Evolutionary conservation across 2,888 invertebrate species (phyloP).

Genomic region (Muscina levida): DNA sequence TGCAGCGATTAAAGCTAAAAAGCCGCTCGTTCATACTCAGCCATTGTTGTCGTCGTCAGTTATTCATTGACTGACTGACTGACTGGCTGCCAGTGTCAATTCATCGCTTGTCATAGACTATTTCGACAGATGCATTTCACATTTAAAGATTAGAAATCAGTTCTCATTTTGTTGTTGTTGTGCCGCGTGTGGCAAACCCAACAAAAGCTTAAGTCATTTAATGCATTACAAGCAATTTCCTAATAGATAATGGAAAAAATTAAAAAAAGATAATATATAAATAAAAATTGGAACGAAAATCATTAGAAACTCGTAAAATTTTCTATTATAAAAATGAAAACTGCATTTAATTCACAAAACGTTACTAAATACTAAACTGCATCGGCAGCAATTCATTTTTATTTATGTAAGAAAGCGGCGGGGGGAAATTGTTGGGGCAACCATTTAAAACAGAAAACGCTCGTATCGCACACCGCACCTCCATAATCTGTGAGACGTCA

Average conservation of each 20-base stretch:
- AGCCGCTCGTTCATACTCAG: neutral
- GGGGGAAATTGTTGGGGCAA: too few species aligned
- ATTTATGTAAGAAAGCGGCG: too few species aligned
- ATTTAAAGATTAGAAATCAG: slow-evolving; percentile 23
- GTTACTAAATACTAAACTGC: neutral
- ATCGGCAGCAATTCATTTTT: too few species aligned
- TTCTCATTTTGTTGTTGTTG: too few species aligned
- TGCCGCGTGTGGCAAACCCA: neutral
- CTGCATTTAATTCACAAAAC: neutral
- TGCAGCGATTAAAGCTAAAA: slow-evolving; percentile 4
- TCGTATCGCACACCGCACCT: slow-evolving; percentile 26
- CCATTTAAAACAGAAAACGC: neutral
- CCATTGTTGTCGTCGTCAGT: too few species aligned
- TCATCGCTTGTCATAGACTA: slow-evolving; percentile 47
- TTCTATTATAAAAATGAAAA: neutral
- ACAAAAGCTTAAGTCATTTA: neutral
- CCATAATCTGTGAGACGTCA: slow-evolving; percentile 56
- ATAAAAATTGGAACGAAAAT: neutral
- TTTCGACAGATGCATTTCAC: slow-evolving; percentile 46
- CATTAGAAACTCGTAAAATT: neutral
- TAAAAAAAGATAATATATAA: neutral
- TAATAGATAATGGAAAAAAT: neutral
- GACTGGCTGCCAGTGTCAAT: slow-evolving; percentile 16
- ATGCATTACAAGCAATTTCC: neutral
- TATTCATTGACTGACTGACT: slow-evolving; percentile 8